Evolutionary conservation across 2,888 invertebrate species (phyloP), one percentile per base, ranked within the genome.

Genomic region (Crocallis elinguaria): DNA sequence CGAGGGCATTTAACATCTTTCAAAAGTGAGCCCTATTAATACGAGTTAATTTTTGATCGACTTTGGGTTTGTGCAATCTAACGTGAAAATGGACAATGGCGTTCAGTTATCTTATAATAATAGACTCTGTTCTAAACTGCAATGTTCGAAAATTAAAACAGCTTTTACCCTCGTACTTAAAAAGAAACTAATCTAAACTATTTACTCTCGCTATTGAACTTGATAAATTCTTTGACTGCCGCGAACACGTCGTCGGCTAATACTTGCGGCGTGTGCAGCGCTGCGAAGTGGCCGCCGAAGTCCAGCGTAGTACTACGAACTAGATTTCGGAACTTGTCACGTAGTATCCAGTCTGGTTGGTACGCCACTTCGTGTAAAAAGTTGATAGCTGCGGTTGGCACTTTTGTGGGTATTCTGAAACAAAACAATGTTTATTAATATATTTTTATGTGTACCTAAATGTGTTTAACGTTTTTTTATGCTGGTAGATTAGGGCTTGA

Each of bases 271-370:
- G 94, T 93, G 73, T 98, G 96, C 58, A 97, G 87, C 0, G 96
- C 97, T 0, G 95, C 95, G 82, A 98, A 98, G 80, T 98, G 98
- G 0, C 98, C 98, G 0, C 97, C 97, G 8, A 93, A 86, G 0
- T 93, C 84, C 42, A 93, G 75, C 23, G 94, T 92, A 0, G 93
- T 95, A 51, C 94, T 93, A 23, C 94, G 94, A 1, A 96, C 92
- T 21, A 98, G 68, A 71, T 97, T 95, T 0, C 69, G 75, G 73
- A 90, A 96, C 67, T 93, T 94, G 23, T 93, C 92, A 35, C 86
- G 83, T 2, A 96, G 70, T 23, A 95, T 79, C 71, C 92, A 93
- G 59, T 95, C 93, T 0, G 95, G 93, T 45, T 90, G 83, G 45
- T 93, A 93, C 1, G 88, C 17, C 0, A 97, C 70, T 74, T 98